Base-by-base conservation (phyloP, 2,113 vertebrate species). In the Gavialis gangeticus region DNA sequence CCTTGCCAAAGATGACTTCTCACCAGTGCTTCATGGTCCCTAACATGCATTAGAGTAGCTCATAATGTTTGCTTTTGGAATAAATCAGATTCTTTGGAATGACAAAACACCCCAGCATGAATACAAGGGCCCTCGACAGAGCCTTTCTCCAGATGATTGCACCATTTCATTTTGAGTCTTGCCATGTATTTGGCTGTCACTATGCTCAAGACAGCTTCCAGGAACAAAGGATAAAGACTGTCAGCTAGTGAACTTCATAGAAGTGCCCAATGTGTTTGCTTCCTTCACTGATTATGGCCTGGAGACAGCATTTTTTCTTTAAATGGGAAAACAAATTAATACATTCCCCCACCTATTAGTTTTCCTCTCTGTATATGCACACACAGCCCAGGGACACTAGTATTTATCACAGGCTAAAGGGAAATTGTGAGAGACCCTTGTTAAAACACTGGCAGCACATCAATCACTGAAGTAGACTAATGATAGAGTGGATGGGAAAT, bases 401-500 rank as follows among this genome's bases (percentile, higher is more conserved):
- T 55, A 67, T 6, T 77, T 81, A 30, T 63, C 78, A 27, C 67
- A 66, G 81, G 66, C 46, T 12, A 73, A 75, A 46, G 46, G 59
- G 62, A 85, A 84, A 18, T 9, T 2, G 0, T 4, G 5, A 89
- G 28, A 67, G 67, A 58, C 84, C 2, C 75, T 73, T 79, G 69
- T 82, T 66, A 19, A 56, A 87, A 54, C 34, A 18, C 28, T 58
- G 79, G 37, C 89, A 93, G 19, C 25, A 62, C 56, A 77, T 82
- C 91, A 93, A 18, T 73, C 75, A 73, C 0, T 0, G 79, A 22
- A 79, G 55, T 77, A 90, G 22, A 81, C 28, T 86, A 69, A 90
- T 85, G 87, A 60, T 5, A 94, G 34, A 76, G 59, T 27, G 78
- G 82, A 91, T 85, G 28, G 89, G 59, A 96, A 94, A 81, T 89